phyloP scores from a whole-genome alignment of 2,888 invertebrate genomes.

The Lathronympha strigana region DNA sequence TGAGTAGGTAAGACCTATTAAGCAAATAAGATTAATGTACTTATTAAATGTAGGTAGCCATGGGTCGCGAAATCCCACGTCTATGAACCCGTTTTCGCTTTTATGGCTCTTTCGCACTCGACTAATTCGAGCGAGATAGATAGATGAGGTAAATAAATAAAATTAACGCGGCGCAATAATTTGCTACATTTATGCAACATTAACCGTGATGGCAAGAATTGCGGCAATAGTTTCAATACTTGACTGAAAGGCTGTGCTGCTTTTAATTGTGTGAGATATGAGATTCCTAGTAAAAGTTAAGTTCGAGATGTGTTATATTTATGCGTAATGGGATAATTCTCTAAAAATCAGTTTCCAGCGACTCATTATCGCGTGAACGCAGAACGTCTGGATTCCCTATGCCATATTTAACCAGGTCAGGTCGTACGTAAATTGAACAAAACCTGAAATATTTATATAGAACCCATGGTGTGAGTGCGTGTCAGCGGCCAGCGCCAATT shows the following conservation, averaged over 20 bases:
- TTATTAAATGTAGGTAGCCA: not conserved
- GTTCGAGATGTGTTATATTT: too few species aligned
- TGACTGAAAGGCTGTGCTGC: not conserved
- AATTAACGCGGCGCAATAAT: slow-evolving; percentile 4
- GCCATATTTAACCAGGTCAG: too few species aligned
- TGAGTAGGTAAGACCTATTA: not conserved
- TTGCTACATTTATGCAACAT: slow-evolving; percentile 32
- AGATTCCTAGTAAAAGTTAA: too few species aligned
- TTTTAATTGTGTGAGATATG: too few species aligned
- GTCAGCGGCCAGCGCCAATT: too few species aligned
- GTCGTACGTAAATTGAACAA: too few species aligned
- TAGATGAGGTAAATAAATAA: slow-evolving; percentile 19
- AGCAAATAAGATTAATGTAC: not conserved
- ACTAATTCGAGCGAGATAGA: slow-evolving; percentile 13
- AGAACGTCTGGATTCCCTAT: too few species aligned
- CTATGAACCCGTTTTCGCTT: not conserved
- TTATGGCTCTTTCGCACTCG: slow-evolving; percentile 19
- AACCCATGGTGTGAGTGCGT: too few species aligned
- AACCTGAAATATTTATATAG: too few species aligned
- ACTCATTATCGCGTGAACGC: too few species aligned
- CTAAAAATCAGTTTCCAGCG: too few species aligned
- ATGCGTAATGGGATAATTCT: too few species aligned
- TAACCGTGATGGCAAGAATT: slow-evolving; percentile 24
- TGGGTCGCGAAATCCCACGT: not conserved
- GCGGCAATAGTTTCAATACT: slow-evolving; percentile 28